phyloP scores from a whole-genome alignment of 1,140 invertebrate genomes.

The Cecropterus lyciades region DNA sequence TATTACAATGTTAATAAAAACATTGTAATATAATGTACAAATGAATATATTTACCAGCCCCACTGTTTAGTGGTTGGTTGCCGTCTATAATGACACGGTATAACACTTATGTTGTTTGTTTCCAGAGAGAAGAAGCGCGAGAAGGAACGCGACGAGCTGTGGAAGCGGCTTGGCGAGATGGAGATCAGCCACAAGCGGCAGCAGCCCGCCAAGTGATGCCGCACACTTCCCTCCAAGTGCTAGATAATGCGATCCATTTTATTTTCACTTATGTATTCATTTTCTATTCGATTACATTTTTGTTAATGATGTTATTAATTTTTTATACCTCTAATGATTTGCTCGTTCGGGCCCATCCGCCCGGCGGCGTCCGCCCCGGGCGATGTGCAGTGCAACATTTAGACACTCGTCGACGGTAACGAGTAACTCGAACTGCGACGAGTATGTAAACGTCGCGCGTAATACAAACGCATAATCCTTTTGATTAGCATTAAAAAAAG shows the following conservation, averaged over 20 bases:
- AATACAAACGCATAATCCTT: too few relatives aligned
- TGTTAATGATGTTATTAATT: conserved; percentile 78
- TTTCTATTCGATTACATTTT: conserved; percentile 80
- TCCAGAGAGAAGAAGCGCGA: conserved; percentile 96
- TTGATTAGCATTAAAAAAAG: too few relatives aligned
- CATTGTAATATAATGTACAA: too few relatives aligned
- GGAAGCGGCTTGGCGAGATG: conserved; percentile 95
- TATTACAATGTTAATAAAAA: too few relatives aligned
- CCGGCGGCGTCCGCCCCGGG: not conserved
- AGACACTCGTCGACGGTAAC: too few relatives aligned
- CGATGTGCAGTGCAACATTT: too few relatives aligned
- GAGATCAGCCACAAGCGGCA: conserved; percentile 86
- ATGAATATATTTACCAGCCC: too few relatives aligned
- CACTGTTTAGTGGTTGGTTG: too few relatives aligned
- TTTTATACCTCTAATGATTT: conserved; percentile 66
- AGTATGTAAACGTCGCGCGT: too few relatives aligned
- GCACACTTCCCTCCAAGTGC: conserved; percentile 44
- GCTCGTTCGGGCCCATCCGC: conserved; percentile 49
- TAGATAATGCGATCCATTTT: conserved; percentile 69
- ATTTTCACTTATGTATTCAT: conserved; percentile 73
- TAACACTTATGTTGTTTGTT: too few relatives aligned
- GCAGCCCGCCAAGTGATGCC: conserved; percentile 63
- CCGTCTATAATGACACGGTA: too few relatives aligned
- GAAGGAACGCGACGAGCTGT: conserved; percentile 97
- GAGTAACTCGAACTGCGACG: too few relatives aligned